Conservation (phyloP, 2,113 vertebrate species). For the Chaenogobius annularis region DNA sequence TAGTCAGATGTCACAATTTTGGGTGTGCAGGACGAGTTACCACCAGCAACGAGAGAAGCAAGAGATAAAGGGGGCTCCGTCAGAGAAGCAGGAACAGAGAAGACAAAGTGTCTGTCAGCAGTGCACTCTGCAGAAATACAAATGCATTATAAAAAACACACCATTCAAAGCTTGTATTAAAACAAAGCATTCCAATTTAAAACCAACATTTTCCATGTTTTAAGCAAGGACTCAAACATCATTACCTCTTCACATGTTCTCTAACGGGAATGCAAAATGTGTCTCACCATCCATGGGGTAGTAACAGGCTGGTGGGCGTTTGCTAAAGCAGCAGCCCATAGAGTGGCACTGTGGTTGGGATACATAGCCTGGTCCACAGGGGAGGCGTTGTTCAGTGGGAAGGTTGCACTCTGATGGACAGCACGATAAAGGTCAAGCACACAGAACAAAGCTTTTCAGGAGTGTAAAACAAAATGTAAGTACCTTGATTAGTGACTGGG, state of each 20-base stretch:
- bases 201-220: background rate
- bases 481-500: slow-evolving; percentile 53
- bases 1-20: slow-evolving; percentile 60
- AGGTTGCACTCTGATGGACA: slow-evolving; percentile 73
- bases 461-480: slow-evolving; percentile 31
- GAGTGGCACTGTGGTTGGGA: slow-evolving; percentile 64
- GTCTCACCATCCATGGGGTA: slow-evolving; percentile 79
- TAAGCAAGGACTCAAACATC: background rate
- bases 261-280: slow-evolving; percentile 16
- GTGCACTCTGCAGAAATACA: slow-evolving; percentile 73
- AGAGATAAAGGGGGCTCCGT: slow-evolving; percentile 72
- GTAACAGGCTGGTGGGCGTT: slow-evolving; percentile 64
- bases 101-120: slow-evolving; percentile 78
- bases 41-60: slow-evolving; percentile 55
- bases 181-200: background rate
- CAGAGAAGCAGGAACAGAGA: slow-evolving; percentile 72
- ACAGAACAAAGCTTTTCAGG: slow-evolving; percentile 38
- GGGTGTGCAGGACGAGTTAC: slow-evolving; percentile 70
- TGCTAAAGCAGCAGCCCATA: slow-evolving; percentile 76
- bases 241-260: too few relatives aligned
- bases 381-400: slow-evolving; percentile 65
- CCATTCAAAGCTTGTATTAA: background rate
- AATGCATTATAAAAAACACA: slow-evolving; percentile 3
- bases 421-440: slow-evolving; percentile 53
- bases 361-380: slow-evolving; percentile 59